Evolutionary conservation across 2,888 invertebrate species (phyloP).

Genomic region (Siphonodentalium dalli): DNA sequence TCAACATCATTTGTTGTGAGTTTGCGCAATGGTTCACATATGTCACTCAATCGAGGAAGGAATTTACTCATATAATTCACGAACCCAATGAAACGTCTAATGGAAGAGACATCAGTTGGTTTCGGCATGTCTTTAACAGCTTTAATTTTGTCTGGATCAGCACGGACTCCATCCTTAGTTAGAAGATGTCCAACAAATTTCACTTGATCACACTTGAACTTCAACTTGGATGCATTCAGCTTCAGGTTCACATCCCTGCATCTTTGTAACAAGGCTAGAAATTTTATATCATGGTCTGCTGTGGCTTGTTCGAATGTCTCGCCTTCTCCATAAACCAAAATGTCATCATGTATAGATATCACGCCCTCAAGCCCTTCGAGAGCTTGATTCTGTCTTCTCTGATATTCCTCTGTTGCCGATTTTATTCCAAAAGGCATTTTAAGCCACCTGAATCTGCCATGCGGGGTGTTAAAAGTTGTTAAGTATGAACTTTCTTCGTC

Average conservation of each 20-base stretch:
- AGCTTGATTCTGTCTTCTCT: slow-evolving; percentile 25
- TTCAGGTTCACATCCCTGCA: slow-evolving; percentile 4
- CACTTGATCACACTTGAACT: slow-evolving; percentile 20
- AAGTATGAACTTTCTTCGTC: slow-evolving; percentile 27
- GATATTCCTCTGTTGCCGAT: slow-evolving; percentile 25
- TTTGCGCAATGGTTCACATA: background rate
- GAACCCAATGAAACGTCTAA: slow-evolving; percentile 24
- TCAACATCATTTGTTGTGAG: slow-evolving; percentile 11
- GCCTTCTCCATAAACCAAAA: slow-evolving; percentile 26
- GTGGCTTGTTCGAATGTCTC: slow-evolving; percentile 21
- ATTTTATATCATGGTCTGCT: slow-evolving; percentile 25
- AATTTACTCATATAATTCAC: slow-evolving; percentile 1
- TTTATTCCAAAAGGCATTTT: slow-evolving; percentile 28
- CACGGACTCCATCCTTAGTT: slow-evolving; percentile 21
- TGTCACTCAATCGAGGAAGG: slow-evolving; percentile 1
- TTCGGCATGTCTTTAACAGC: slow-evolving; percentile 28
- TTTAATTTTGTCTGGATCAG: slow-evolving; percentile 26
- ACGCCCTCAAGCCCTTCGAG: slow-evolving; percentile 32
- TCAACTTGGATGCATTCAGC: slow-evolving; percentile 9
- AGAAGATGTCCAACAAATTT: slow-evolving; percentile 28
- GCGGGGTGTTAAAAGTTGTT: slow-evolving; percentile 30
- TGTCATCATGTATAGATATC: slow-evolving; percentile 31
- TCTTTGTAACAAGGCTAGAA: slow-evolving; percentile 17
- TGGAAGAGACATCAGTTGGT: slow-evolving; percentile 20
- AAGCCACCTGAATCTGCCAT: slow-evolving; percentile 25